phyloP scores from a whole-genome alignment of 2,113 vertebrate species.

The Callorhinus ursinus region DNA sequence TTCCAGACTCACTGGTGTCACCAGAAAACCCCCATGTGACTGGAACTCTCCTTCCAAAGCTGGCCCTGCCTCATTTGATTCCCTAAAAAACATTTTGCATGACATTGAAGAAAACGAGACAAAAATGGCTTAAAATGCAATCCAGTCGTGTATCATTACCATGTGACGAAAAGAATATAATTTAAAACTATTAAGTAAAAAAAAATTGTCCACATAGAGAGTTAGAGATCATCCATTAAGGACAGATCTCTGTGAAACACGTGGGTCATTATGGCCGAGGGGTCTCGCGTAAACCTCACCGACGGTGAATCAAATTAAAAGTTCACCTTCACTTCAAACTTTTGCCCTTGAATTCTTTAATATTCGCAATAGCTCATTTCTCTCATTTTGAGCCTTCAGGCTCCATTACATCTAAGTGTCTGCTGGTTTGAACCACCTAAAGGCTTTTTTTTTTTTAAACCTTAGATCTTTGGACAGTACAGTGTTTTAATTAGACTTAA shows the following conservation, averaged over 20 bases:
- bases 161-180: neutral
- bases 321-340: neutral
- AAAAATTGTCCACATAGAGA: neutral
- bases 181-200: conserved; percentile 13
- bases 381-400: neutral
- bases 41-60: neutral
- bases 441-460: neutral
- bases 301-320: neutral
- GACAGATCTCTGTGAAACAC: neutral
- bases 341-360: neutral
- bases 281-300: neutral
- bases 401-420: neutral
- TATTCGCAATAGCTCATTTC: neutral
- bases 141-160: neutral
- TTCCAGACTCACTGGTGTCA: neutral
- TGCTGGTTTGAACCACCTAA: neutral
- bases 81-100: neutral
- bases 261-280: neutral
- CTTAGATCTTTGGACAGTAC: neutral
- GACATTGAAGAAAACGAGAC: neutral
- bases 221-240: conserved; percentile 11
- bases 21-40: neutral
- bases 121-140: neutral
- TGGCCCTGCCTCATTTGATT: neutral
- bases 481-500: neutral